phyloP scores from a whole-genome alignment of 2,113 vertebrate species.

The Zosterops pallidus region DNA sequence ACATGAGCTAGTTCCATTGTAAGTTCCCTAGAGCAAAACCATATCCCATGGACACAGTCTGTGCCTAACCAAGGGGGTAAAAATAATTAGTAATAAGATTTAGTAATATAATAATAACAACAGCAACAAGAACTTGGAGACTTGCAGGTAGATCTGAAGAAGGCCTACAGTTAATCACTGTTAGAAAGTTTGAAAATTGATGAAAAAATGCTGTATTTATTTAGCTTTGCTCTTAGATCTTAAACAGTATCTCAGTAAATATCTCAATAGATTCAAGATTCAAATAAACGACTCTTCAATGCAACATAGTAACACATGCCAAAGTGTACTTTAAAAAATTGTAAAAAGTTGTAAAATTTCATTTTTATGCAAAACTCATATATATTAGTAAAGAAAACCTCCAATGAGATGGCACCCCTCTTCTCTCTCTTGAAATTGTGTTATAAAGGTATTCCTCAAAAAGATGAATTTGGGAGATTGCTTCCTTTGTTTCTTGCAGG shows the following conservation, averaged over 20 bases:
- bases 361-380: not conserved
- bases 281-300: not conserved
- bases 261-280: not conserved
- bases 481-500: not conserved
- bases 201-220: not conserved
- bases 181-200: not conserved
- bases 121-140: not conserved
- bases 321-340: not conserved
- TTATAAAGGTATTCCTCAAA: not conserved
- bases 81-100: not conserved
- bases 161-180: not conserved
- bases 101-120: not conserved
- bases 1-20: not conserved
- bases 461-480: not conserved
- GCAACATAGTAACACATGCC: not conserved
- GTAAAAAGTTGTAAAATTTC: not conserved
- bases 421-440: not conserved
- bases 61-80: not conserved
- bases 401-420: not conserved
- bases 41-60: not conserved
- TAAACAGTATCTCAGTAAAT: not conserved
- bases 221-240: not conserved
- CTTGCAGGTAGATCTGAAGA: not conserved
- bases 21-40: not conserved
- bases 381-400: not conserved